Base-by-base conservation (phyloP, 1,140 invertebrate genomes). In the Globodera rostochiensis region DNA sequence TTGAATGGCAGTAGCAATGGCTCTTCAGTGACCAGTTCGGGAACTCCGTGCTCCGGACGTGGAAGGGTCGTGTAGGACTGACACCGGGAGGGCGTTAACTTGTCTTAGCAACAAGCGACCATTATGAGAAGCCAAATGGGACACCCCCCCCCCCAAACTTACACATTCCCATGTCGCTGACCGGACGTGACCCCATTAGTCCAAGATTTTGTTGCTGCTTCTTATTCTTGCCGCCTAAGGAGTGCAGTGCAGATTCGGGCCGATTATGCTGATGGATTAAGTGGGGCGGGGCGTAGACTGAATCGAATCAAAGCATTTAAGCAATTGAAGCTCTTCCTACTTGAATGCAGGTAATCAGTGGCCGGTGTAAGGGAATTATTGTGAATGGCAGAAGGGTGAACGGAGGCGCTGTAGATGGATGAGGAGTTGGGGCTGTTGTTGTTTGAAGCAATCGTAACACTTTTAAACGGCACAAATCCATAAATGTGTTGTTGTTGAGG, bases 61-160 rank as follows among this genome's bases (percentile, higher is more conserved):
- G 84, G 84, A 7, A 85, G 69, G 3, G 84, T 85, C 6, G 84
- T 86, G 53, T 86, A 85, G 11, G 84, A 85, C 46, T 85, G 84
- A 49, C 80, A 85, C 49, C 84, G 81, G 13, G 84, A 85, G 6
- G 78, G 81, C 73, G 76, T 74, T 36, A 80, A 57, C n/a, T 79
- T 69, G 45, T 79, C 64, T 81, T 11, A 19, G 13, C 13, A 13
- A 7, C 11, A 70, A 15, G 21, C 6, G 13, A 60, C 13, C 47
- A 80, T 71, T 81, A 60, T 21, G 19, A 36, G n/a, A 81, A 49
- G 49, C 7, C 19, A 8, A 45, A 36, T 36, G 1, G 36, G 36
- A 36, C 36, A 47, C 9, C 11, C 9, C 50, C 47, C 1, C 73
- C 15, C 19, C 8, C 19, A 64, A 60, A 69, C 67, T 85, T 75